phyloP scores from a whole-genome alignment of 35 echinoderm and acorn worm species.

The Amphiura filiformis region DNA sequence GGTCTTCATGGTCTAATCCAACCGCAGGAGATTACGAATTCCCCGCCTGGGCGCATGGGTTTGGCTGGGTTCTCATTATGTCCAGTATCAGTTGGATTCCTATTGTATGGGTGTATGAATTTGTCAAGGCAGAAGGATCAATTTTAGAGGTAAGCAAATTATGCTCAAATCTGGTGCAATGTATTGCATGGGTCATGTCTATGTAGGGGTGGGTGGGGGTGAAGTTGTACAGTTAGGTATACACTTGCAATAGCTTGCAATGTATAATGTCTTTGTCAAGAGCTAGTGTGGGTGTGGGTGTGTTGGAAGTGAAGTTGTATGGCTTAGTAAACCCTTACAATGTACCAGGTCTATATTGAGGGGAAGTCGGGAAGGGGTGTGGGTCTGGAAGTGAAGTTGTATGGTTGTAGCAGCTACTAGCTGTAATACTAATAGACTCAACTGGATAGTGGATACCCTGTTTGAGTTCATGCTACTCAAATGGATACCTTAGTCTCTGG shows the following conservation, averaged over 20 bases:
- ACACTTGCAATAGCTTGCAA: background rate
- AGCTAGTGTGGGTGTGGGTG: too few relatives aligned
- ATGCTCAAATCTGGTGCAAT: background rate
- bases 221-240: background rate
- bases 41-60: conserved; percentile 57
- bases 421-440: too few relatives aligned
- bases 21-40: conserved; percentile 70
- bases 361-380: too few relatives aligned
- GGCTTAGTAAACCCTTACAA: too few relatives aligned
- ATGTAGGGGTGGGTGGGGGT: background rate
- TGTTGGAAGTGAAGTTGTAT: too few relatives aligned
- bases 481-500: too few relatives aligned
- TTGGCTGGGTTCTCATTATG: conserved; percentile 68
- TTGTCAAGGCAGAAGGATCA: conserved; percentile 28
- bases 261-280: background rate
- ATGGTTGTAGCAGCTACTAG: too few relatives aligned
- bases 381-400: too few relatives aligned
- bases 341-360: too few relatives aligned
- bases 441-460: too few relatives aligned
- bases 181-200: background rate
- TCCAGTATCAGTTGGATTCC: conserved; percentile 77
- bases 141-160: conserved; percentile 62
- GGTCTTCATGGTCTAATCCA: conserved; percentile 70
- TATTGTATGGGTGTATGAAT: conserved; percentile 56
- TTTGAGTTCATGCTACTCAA: too few relatives aligned